These are phyloP conservation scores for Babyrousa celebensis DNA, from an alignment of 2,797 vertebrate genomes.

Conservation along the genomic window DNA sequence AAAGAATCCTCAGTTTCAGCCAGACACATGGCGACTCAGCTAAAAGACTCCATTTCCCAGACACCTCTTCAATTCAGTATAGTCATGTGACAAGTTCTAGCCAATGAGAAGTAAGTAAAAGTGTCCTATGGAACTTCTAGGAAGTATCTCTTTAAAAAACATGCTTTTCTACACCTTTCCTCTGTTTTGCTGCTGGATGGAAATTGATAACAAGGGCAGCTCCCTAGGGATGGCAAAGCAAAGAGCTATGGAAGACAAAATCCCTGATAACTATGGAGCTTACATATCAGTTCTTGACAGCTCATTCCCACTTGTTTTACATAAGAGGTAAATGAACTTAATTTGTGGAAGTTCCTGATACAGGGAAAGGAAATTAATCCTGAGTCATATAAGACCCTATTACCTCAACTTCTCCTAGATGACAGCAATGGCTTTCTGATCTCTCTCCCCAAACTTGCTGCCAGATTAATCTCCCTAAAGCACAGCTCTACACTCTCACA, in stretches of 20 bases:
- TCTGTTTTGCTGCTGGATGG: neutral
- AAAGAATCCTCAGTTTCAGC: slow-evolving; percentile 17
- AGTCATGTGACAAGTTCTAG: neutral
- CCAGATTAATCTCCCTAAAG: neutral
- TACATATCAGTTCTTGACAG: neutral
- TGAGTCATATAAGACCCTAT: neutral
- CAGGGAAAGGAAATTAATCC: neutral
- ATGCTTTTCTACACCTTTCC: neutral
- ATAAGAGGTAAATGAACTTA: slow-evolving; percentile 57
- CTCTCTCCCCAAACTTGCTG: neutral
- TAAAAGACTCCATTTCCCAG: slow-evolving; percentile 5
- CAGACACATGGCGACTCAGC: neutral
- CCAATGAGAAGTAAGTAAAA: slow-evolving; percentile 56
- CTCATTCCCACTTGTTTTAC: neutral
- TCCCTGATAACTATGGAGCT: neutral
- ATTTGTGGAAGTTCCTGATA: neutral
- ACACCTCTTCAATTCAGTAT: neutral
- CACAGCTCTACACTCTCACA: neutral
- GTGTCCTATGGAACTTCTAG: neutral
- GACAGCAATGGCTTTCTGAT: neutral
- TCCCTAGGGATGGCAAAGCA: neutral
- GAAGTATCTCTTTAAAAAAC: neutral
- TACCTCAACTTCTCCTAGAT: neutral
- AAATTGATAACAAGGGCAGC: neutral
- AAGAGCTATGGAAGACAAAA: neutral